Evolutionary conservation across 2,113 vertebrate genomes (phyloP).

Genomic region (Heteronetta atricapilla): DNA sequence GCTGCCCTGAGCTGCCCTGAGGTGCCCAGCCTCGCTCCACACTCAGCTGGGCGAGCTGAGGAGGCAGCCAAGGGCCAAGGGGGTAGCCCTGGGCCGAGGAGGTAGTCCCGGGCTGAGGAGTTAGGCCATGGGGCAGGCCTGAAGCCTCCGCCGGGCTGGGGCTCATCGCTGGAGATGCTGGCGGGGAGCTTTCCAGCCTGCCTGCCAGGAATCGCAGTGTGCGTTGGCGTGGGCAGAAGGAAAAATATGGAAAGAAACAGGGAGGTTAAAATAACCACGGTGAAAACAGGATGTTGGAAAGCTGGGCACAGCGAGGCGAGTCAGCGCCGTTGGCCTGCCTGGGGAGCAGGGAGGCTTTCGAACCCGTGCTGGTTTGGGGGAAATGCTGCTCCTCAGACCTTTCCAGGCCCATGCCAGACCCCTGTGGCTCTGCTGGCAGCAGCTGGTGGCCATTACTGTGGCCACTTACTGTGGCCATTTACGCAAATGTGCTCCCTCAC

Average conservation of each 20-base stretch:
- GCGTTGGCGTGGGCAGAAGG: background rate
- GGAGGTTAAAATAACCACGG: background rate
- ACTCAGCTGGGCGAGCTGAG: too few relatives aligned
- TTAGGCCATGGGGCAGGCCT: too few relatives aligned
- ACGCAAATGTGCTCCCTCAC: background rate
- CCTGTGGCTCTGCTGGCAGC: background rate
- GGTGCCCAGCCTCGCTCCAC: too few relatives aligned
- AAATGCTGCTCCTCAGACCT: fast-evolving
- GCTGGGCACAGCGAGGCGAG: background rate
- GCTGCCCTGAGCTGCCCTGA: too few relatives aligned
- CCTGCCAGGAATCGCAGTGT: constrained; percentile 15
- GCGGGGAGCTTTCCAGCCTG: background rate
- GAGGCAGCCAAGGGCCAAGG: too few relatives aligned
- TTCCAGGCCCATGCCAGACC: background rate
- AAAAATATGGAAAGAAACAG: constrained; percentile 22
- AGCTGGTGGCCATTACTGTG: background rate
- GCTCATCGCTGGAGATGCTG: background rate
- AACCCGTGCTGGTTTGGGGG: background rate
- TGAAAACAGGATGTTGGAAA: constrained; percentile 28
- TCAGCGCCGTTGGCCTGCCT: background rate
- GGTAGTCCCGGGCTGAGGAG: too few relatives aligned
- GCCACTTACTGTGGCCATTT: background rate
- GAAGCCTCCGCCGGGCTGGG: too few relatives aligned
- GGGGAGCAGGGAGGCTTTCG: background rate
- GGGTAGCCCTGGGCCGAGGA: too few relatives aligned